phyloP scores from a whole-genome alignment of 2,113 vertebrate genomes.

The Cnemophilus loriae region DNA sequence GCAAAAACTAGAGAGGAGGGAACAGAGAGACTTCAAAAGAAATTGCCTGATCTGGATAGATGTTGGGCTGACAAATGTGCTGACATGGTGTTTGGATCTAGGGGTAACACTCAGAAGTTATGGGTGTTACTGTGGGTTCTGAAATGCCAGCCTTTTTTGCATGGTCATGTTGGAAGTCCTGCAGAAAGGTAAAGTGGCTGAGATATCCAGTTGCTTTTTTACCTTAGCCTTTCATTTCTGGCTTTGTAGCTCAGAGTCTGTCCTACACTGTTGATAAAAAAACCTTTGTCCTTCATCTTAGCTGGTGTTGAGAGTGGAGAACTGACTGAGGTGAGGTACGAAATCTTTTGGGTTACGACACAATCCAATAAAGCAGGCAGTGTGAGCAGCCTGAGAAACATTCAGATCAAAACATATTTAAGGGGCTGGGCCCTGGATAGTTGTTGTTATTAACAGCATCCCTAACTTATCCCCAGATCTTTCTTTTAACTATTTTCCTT shows the following conservation, averaged over 20 bases:
- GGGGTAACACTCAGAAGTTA: not conserved
- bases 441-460: not conserved
- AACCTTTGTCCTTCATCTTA: not conserved
- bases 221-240: not conserved
- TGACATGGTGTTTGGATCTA: not conserved
- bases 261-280: not conserved
- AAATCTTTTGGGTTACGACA: not conserved
- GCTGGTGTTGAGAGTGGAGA: not conserved
- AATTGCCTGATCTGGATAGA: not conserved
- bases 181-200: not conserved
- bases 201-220: not conserved
- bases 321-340: not conserved
- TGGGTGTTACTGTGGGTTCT: not conserved
- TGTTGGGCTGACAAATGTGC: not conserved
- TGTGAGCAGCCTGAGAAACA: not conserved
- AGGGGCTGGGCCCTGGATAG: not conserved
- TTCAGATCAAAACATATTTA: not conserved
- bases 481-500: not conserved
- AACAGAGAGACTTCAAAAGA: not conserved
- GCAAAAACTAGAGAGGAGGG: not conserved
- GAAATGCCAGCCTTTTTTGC: not conserved
- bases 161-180: not conserved
- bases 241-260: not conserved
- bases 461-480: not conserved
- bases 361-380: not conserved